A percentile compares a stretch with the other conserved stretches of the same genome.
Conservation (phyloP, 1,140 invertebrate species). For the Procambarus virginalis region DNA sequence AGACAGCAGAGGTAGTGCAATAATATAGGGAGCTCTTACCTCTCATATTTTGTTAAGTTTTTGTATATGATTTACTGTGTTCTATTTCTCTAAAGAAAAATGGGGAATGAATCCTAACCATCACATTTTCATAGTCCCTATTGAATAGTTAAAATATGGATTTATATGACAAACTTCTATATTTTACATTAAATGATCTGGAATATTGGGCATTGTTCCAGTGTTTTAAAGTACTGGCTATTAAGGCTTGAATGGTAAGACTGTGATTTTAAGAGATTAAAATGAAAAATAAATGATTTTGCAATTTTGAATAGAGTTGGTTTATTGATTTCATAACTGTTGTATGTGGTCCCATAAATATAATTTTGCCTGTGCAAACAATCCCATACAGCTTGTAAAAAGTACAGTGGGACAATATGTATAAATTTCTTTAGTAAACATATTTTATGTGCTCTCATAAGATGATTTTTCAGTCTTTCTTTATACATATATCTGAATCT, state of each 20-base stretch:
- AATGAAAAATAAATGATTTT: too few species aligned
- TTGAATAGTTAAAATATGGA: conserved; percentile 2
- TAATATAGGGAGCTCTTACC: conserved; percentile 36
- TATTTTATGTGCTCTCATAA: not conserved
- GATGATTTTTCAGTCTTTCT: not conserved
- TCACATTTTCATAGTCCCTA: not conserved
- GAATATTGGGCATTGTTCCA: conserved; percentile 8
- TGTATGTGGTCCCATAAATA: too few species aligned
- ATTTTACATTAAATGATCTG: not conserved
- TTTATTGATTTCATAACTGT: too few species aligned
- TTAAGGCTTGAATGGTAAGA: not conserved
- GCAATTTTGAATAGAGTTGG: too few species aligned
- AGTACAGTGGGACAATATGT: not conserved
- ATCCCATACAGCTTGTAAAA: not conserved
- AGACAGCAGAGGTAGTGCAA: conserved; percentile 16
- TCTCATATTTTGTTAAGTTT: conserved; percentile 44
- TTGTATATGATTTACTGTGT: conserved; percentile 7
- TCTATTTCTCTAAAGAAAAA: not conserved
- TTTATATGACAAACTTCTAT: not conserved
- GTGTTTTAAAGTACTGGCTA: conserved; percentile 7
- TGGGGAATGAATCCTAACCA: conserved; percentile 1
- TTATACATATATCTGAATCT: conserved; percentile 4
- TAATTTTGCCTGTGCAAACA: not conserved
- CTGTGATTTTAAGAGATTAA: not conserved
- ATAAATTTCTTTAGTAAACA: too few species aligned